phyloP scores from a whole-genome alignment of 2,113 vertebrate species.

The Mixornis gularis region DNA sequence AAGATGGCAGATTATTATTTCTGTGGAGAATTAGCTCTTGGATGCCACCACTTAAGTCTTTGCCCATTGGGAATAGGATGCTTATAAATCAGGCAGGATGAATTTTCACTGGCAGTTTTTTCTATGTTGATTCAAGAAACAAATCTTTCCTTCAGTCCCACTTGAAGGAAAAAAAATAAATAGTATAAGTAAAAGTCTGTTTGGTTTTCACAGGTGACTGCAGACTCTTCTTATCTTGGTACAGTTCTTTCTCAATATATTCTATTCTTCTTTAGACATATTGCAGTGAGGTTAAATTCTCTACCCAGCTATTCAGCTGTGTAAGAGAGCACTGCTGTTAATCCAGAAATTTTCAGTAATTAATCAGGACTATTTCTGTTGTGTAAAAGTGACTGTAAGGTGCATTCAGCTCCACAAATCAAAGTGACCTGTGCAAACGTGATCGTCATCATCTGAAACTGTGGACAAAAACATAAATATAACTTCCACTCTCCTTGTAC shows the following conservation, averaged over 20 bases:
- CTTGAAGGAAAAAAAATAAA: neutral
- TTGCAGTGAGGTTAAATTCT: neutral
- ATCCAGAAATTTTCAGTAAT: neutral
- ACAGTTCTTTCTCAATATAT: neutral
- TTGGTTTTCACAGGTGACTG: neutral
- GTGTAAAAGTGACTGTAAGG: neutral
- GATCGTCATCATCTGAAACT: neutral
- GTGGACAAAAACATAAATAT: neutral
- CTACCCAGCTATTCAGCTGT: conserved; percentile 10
- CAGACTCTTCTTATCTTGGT: neutral
- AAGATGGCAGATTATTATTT: neutral
- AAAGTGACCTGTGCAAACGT: neutral
- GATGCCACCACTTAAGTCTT: neutral
- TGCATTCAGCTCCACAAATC: neutral
- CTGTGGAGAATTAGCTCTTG: neutral
- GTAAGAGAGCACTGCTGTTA: neutral
- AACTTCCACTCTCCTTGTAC: neutral
- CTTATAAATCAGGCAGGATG: neutral
- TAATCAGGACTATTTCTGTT: conserved; percentile 14
- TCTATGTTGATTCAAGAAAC: neutral
- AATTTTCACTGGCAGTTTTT: neutral
- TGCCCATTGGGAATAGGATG: neutral
- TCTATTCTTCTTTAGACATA: neutral
- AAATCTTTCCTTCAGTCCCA: neutral
- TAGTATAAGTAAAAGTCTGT: neutral